phyloP scores from a whole-genome alignment of 2,113 vertebrate species.

The Riparia riparia region DNA sequence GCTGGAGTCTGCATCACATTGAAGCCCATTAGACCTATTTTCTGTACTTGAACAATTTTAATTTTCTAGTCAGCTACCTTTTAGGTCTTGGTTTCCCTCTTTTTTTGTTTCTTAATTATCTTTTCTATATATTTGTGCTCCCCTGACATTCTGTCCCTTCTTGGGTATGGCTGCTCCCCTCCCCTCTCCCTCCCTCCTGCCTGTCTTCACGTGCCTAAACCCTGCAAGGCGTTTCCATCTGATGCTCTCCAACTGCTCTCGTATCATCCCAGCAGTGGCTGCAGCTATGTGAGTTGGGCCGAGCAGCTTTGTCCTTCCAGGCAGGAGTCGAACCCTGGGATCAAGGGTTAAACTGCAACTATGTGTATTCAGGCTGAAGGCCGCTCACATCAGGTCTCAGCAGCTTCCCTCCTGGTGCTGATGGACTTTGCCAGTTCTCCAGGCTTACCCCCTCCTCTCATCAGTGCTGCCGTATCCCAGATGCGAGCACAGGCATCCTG shows the following conservation, averaged over 20 bases:
- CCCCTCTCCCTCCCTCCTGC: background rate
- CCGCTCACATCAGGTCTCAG: rapidly evolving
- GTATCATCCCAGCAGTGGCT: no score
- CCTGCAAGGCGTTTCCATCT: background rate
- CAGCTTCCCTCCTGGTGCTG: background rate
- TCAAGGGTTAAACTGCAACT: background rate
- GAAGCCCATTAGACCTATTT: constrained; percentile 44
- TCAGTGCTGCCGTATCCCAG: rapidly evolving
- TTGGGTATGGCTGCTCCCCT: background rate
- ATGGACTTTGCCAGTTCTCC: background rate
- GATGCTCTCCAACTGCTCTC: rapidly evolving
- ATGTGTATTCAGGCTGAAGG: background rate
- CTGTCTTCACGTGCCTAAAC: background rate
- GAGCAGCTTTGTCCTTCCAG: background rate
- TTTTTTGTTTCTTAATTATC: constrained; percentile 42
- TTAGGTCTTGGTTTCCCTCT: constrained; percentile 21
- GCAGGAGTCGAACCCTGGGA: background rate
- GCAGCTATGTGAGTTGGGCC: no score
- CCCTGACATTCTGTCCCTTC: background rate
- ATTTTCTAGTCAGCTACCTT: constrained; percentile 73
- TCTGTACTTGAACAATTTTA: constrained; percentile 72
- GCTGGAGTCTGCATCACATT: background rate
- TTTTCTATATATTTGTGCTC: background rate
- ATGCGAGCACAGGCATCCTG: background rate
- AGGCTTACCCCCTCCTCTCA: rapidly evolving